Base-by-base conservation (phyloP, 2,113 vertebrate genomes). In the Pseudopipra pipra region DNA sequence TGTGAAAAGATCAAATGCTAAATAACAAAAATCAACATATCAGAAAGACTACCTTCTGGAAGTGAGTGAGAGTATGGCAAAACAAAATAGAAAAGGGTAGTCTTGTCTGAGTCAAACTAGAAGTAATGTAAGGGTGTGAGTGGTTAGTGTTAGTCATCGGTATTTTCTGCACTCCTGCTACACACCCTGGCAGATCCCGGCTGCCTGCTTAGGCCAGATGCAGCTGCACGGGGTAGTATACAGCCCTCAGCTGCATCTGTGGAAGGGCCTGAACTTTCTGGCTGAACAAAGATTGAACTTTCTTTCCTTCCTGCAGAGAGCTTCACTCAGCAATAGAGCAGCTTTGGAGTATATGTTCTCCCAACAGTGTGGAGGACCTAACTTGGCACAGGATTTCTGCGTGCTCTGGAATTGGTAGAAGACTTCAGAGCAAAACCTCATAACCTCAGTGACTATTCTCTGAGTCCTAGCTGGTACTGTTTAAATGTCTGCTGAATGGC, bases 341-440 rank as follows among this genome's bases (percentile, higher is more conserved):
- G 8, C 27, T 68, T 67, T 1, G 3, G 37, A 54, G 37, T 31
- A 4, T 7, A 0, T 14, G 24, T 72, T 68, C 30, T 76, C 20
- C 74, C 1, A 0, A 30, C 0, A 3, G n/a, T 2, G 1, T 6
- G 37, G 62, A 76, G 27, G 16, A 76, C 12, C 49, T 66, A 14
- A 33, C 55, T 76, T 51, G 55, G 35, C 43, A 12, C 3, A 35
- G 22, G 23, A 55, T 70, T 86, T 70, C 82, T 5, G 1, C 39
- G 4, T 10, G 21, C 51, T 74, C 59, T 92, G 33, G 20, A 24
- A 79, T 90, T 76, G 20, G 15, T 68, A 41, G 44, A 76, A 68
- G 52, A 33, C 14, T 88, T 86, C 15, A 54, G 65, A 46, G 22
- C 17, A 91, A 84, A 94, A 43, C 35, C 49, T 73, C 58, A 65